These are phyloP conservation scores for Dynastes grantii DNA, from an alignment of 2,888 invertebrate species.

Conservation along the genomic window DNA sequence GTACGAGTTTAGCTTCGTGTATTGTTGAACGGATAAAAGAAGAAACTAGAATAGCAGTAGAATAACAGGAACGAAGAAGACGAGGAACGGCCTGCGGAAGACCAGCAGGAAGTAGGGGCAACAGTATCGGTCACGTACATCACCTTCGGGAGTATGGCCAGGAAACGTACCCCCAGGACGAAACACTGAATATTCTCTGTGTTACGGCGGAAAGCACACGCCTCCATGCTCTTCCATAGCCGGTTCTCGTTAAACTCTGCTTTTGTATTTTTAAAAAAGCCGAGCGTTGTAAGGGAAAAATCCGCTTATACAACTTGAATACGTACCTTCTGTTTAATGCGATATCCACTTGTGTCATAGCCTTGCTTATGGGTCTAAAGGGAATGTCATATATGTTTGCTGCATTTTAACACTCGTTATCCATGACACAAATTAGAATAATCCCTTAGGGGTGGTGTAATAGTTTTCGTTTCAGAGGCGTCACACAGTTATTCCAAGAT, in stretches of 20 bases:
- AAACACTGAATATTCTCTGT: slow-evolving; percentile 57
- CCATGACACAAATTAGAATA: not conserved
- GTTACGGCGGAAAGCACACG: slow-evolving; percentile 43
- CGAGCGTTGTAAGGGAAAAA: slow-evolving; percentile 20
- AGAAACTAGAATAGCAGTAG: slow-evolving; percentile 16
- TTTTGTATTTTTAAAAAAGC: slow-evolving; percentile 44
- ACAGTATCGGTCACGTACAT: slow-evolving; percentile 49
- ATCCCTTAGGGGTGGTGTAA: not conserved
- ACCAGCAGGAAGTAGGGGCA: slow-evolving; percentile 10
- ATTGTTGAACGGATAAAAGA: slow-evolving; percentile 58
- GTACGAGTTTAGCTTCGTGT: slow-evolving; percentile 56
- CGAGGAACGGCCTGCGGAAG: slow-evolving; percentile 8
- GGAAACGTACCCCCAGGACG: slow-evolving; percentile 59
- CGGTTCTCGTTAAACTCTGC: slow-evolving; percentile 33
- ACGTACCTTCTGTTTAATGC: slow-evolving; percentile 32
- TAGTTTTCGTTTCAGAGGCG: not conserved
- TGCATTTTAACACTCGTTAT: slow-evolving; percentile 1
- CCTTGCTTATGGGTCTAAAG: not conserved
- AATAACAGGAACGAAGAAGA: slow-evolving; percentile 23
- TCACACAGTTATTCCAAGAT: too few species aligned
- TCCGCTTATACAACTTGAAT: slow-evolving; percentile 38
- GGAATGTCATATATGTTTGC: not conserved
- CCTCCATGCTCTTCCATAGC: slow-evolving; percentile 6
- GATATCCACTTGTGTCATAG: slow-evolving; percentile 5
- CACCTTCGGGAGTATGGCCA: slow-evolving; percentile 58